phyloP scores from a whole-genome alignment of 2,888 invertebrate species.

The Meteorus cinctellus region DNA sequence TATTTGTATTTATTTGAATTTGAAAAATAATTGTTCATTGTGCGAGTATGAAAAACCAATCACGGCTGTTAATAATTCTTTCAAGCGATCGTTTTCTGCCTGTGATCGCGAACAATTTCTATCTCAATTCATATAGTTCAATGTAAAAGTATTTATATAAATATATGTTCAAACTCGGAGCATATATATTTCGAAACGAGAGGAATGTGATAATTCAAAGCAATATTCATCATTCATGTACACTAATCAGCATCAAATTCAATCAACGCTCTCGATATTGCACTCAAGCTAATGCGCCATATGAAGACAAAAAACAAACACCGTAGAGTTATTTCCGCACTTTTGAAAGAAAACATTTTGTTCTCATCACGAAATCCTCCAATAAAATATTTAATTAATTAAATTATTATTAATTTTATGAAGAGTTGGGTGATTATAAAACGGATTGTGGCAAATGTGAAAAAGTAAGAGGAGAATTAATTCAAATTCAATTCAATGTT shows the following conservation, averaged over 20 bases:
- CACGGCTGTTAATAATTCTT: neutral
- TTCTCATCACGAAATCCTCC: no score
- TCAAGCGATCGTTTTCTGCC: no score
- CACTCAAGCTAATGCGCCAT: neutral
- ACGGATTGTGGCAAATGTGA: neutral
- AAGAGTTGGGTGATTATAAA: no score
- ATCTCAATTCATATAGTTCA: neutral
- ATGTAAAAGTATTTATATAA: no score
- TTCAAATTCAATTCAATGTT: neutral
- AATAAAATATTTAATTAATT: no score
- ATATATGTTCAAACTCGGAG: neutral
- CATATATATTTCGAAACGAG: constrained; percentile 25
- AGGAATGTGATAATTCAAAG: constrained; percentile 60
- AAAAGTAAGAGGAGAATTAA: neutral
- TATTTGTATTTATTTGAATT: neutral
- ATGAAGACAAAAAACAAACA: neutral
- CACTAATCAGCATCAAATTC: constrained; percentile 18
- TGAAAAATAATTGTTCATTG: neutral
- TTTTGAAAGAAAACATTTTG: no score
- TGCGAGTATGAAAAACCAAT: neutral
- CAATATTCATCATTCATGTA: constrained; percentile 56
- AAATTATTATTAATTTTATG: no score
- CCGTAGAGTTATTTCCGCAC: no score
- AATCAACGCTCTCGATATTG: neutral
- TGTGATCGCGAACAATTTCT: neutral